phyloP scores from a whole-genome alignment of 2,888 invertebrate genomes.

The Chrysomela aeneicollis region DNA sequence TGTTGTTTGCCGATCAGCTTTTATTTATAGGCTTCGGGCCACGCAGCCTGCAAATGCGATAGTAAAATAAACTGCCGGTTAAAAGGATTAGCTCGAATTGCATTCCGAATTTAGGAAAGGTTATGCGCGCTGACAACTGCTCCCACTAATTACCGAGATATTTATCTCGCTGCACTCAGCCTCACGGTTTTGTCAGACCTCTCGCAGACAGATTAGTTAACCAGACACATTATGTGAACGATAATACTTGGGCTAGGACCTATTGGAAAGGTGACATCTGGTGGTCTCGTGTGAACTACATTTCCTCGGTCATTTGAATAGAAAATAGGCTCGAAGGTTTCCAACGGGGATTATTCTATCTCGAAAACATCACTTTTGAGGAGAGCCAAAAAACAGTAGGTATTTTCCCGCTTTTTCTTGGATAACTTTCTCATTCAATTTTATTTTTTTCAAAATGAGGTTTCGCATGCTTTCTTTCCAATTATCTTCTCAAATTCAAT shows the following conservation, averaged over 20 bases:
- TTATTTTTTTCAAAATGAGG: too few relatives aligned
- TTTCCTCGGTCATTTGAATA: too few relatives aligned
- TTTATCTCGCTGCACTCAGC: slow-evolving; percentile 14
- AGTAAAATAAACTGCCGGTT: slow-evolving; percentile 48
- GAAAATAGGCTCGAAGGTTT: too few relatives aligned
- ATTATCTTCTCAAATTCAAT: too few relatives aligned
- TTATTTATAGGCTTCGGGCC: slow-evolving; percentile 49
- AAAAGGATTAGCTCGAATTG: slow-evolving; percentile 44
- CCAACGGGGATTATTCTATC: too few relatives aligned
- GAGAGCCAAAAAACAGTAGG: too few relatives aligned
- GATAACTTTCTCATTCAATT: too few relatives aligned
- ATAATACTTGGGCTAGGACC: not conserved
- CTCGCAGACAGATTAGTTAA: not conserved
- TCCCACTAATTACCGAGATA: slow-evolving; percentile 17
- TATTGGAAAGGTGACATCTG: not conserved
- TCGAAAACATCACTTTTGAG: too few relatives aligned
- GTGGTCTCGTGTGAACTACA: too few relatives aligned
- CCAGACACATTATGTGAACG: not conserved
- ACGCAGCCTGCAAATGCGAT: slow-evolving; percentile 45
- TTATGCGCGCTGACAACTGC: slow-evolving; percentile 25
- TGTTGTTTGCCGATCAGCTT: slow-evolving; percentile 49
- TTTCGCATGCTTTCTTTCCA: too few relatives aligned
- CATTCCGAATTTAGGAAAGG: slow-evolving; percentile 38
- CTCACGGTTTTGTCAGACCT: not conserved
- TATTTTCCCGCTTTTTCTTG: too few relatives aligned